phyloP scores from a whole-genome alignment of 2,888 invertebrate genomes.

The Andrena fulva region DNA sequence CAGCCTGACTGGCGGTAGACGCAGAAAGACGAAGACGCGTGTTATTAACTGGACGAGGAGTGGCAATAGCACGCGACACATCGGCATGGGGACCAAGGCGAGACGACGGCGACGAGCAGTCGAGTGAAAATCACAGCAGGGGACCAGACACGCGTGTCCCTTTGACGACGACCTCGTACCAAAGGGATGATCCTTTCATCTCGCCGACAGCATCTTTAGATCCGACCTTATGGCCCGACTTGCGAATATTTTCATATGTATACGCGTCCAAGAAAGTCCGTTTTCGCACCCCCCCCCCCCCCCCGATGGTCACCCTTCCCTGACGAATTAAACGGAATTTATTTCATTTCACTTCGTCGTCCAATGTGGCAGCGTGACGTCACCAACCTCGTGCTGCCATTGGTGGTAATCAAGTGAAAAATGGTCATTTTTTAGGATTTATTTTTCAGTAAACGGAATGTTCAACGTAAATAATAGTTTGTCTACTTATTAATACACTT shows the following conservation, averaged over 20 bases:
- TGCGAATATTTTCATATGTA: conserved; percentile 52
- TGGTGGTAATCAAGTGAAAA: no score
- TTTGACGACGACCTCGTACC: conserved; percentile 74
- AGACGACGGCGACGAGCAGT: conserved; percentile 60
- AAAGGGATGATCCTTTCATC: conserved; percentile 79
- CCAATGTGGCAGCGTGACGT: no score
- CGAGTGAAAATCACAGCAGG: conserved; percentile 70
- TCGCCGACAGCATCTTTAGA: conserved; percentile 70
- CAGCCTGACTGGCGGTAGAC: conserved; percentile 15
- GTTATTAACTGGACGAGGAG: conserved; percentile 64
- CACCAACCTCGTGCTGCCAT: no score
- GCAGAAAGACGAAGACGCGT: conserved; percentile 49
- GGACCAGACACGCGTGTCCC: conserved; percentile 72
- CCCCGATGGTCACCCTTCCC: neutral
- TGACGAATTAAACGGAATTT: no score
- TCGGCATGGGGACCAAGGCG: conserved; percentile 57
- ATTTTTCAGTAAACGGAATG: no score
- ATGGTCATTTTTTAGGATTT: no score
- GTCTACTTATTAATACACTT: no score
- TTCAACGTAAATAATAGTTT: no score
- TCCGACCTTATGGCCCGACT: conserved; percentile 58
- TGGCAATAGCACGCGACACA: conserved; percentile 59
- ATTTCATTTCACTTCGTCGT: no score
- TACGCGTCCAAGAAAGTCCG: neutral
- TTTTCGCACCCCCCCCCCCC: neutral